Conservation (phyloP, 2,113 vertebrate species). For the Sylvia atricapilla region DNA sequence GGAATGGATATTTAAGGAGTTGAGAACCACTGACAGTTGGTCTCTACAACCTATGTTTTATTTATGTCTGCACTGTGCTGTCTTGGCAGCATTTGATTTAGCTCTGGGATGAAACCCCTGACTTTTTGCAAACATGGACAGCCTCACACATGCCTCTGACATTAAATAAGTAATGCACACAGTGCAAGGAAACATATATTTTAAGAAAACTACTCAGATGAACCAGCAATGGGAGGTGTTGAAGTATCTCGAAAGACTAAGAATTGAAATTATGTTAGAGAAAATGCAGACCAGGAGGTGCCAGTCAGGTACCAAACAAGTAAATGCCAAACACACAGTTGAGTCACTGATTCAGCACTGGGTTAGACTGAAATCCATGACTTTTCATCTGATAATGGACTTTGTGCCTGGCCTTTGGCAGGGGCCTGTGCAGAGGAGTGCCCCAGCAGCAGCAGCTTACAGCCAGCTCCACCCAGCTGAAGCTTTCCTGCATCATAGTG, state of each 20-base stretch:
- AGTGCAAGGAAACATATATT: background rate
- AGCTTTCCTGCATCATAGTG: background rate
- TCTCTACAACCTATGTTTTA: background rate
- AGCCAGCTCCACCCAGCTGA: background rate
- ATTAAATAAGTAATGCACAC: background rate
- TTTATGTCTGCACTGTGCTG: slow-evolving; percentile 1
- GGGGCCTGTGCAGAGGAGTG: background rate
- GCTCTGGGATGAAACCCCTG: background rate
- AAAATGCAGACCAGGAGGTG: background rate
- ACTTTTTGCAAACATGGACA: background rate
- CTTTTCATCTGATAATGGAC: background rate
- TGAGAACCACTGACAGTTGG: background rate
- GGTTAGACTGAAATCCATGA: background rate
- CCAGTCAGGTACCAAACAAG: background rate
- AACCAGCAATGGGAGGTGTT: background rate
- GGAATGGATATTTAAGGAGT: background rate
- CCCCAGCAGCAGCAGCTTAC: background rate
- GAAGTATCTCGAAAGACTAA: background rate
- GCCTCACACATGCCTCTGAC: background rate
- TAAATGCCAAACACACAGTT: background rate
- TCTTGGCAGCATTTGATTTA: background rate
- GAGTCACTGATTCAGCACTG: background rate
- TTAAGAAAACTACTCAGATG: background rate
- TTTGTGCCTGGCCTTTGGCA: background rate
- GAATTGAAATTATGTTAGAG: background rate